Conservation (phyloP, 2,113 vertebrate genomes). For the Macquaria australasica region DNA sequence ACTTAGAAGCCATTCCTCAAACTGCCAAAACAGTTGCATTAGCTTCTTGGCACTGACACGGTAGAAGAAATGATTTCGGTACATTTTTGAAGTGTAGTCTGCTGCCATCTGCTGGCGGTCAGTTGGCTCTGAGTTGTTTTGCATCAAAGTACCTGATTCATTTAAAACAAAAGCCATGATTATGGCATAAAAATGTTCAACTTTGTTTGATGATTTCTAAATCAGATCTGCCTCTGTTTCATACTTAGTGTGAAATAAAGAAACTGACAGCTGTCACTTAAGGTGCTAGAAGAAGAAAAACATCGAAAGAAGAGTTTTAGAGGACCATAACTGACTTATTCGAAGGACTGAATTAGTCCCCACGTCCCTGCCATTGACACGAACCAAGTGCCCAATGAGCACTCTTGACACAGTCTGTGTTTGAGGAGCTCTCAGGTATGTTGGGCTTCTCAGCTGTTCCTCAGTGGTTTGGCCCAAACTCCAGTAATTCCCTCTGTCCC, state of each 20-base stretch:
- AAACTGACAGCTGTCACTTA: background rate
- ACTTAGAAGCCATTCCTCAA: background rate
- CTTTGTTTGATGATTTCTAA: background rate
- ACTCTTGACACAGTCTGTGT: constrained; percentile 43
- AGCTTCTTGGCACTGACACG: background rate
- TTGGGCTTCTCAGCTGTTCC: constrained; percentile 21
- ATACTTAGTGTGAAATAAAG: constrained; percentile 4
- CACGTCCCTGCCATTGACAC: constrained; percentile 29
- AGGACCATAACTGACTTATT: constrained; percentile 6
- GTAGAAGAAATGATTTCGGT: background rate
- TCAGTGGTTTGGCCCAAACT: constrained; percentile 33
- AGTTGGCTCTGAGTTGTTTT: background rate
- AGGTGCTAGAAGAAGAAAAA: constrained; percentile 20
- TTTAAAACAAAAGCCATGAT: background rate
- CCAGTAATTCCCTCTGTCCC: constrained; percentile 45
- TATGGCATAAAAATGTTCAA: background rate
- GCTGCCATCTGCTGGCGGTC: constrained; percentile 78
- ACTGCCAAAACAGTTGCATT: background rate
- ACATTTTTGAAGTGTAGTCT: constrained; percentile 62
- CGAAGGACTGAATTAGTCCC: constrained; percentile 33
- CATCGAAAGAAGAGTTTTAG: background rate
- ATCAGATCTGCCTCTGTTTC: background rate
- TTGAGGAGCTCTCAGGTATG: constrained; percentile 43
- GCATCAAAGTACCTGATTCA: background rate
- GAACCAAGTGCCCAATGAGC: constrained; percentile 14